These are phyloP conservation scores for Erebia epiphron DNA, from an alignment of 2,888 invertebrate genomes.

Conservation along the genomic window DNA sequence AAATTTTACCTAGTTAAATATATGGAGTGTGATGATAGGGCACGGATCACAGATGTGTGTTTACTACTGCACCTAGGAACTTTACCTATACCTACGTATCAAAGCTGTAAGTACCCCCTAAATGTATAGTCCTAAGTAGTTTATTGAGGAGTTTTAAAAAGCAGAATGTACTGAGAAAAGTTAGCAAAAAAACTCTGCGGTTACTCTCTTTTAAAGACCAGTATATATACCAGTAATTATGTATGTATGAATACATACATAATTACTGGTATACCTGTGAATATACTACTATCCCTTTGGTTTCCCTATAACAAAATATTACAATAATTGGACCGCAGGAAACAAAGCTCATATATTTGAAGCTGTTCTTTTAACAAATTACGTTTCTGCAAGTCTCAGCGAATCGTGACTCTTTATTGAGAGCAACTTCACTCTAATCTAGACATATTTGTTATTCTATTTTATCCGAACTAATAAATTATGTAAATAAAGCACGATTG, in stretches of 20 bases:
- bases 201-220: no score
- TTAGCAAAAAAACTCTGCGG: no score
- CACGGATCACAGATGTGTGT: not conserved
- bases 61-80: not conserved
- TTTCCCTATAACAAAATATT: not conserved
- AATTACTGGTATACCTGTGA: no score
- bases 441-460: slow-evolving; percentile 35
- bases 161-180: no score
- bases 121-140: no score
- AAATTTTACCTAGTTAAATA: not conserved
- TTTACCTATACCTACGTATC: no score
- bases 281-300: not conserved
- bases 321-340: slow-evolving; percentile 10
- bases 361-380: slow-evolving; percentile 62
- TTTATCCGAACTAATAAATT: slow-evolving; percentile 31
- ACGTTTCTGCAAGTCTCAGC: slow-evolving; percentile 50
- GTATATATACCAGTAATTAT: no score
- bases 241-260: no score
- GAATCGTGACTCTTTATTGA: slow-evolving; percentile 41
- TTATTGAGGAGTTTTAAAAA: no score
- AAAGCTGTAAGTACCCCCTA: no score
- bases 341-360: slow-evolving; percentile 42
- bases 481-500: slow-evolving; percentile 25
- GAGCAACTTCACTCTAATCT: slow-evolving; percentile 38
- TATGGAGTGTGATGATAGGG: not conserved